phyloP scores from a whole-genome alignment of 2,888 invertebrate species.

The Hypselothyrea guttata region DNA sequence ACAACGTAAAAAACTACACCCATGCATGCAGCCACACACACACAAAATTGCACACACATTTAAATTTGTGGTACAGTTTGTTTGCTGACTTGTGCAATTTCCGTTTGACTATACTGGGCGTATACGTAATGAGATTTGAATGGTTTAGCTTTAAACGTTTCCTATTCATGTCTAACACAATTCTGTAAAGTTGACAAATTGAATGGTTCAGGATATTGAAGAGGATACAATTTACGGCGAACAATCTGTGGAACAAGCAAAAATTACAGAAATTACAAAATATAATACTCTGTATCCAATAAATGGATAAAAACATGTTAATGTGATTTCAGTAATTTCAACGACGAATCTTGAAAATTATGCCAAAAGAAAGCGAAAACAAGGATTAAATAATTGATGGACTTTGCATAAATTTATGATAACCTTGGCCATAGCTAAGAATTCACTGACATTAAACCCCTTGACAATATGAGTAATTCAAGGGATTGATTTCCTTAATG shows the following conservation, averaged over 20 bases:
- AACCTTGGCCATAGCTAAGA: conserved; percentile 25
- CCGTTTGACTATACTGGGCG: conserved; percentile 50
- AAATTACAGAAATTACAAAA: too few relatives aligned
- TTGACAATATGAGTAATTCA: conserved; percentile 19
- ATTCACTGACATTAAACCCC: conserved; percentile 31
- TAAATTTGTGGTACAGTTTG: conserved; percentile 41
- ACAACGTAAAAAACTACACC: conserved; percentile 12
- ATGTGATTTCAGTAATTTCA: too few relatives aligned
- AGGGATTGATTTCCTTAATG: neutral
- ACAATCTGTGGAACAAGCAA: too few relatives aligned
- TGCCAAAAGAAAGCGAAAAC: neutral
- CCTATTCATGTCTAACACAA: conserved; percentile 7
- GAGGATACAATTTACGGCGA: too few relatives aligned
- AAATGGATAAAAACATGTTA: too few relatives aligned
- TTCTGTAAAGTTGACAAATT: neutral
- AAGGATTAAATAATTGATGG: conserved; percentile 57
- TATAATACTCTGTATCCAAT: too few relatives aligned
- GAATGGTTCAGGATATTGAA: too few relatives aligned
- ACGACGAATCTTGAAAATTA: too few relatives aligned
- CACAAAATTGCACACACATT: conserved; percentile 22
- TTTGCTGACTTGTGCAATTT: conserved; percentile 71
- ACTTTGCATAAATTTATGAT: conserved; percentile 44
- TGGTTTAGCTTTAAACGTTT: conserved; percentile 13
- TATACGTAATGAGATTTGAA: conserved; percentile 48
- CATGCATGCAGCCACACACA: conserved; percentile 16